Evolutionary conservation across 2,113 vertebrate genomes (phyloP).

Genomic region (Vulpes lagopus): DNA sequence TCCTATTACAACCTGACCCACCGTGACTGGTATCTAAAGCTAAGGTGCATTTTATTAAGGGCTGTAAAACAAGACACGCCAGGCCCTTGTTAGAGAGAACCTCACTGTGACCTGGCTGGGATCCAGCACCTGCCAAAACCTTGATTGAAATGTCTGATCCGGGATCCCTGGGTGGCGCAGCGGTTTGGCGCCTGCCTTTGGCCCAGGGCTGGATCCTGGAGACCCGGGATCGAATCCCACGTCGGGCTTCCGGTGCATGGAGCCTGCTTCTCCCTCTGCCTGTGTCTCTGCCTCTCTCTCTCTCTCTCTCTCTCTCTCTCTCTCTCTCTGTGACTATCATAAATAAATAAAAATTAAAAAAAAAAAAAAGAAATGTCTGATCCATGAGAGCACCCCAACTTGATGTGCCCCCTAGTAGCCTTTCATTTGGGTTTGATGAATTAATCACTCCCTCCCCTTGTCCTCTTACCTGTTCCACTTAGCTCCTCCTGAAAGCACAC

Average conservation of each 20-base stretch:
- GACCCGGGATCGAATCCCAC: too few relatives aligned
- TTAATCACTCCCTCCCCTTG: not conserved
- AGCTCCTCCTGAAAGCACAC: not conserved
- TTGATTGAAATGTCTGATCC: not conserved
- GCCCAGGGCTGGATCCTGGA: too few relatives aligned
- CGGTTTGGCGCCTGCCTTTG: too few relatives aligned
- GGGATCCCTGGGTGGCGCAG: too few relatives aligned
- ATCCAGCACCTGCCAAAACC: not conserved
- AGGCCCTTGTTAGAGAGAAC: not conserved
- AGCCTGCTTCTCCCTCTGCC: too few relatives aligned
- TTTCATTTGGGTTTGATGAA: not conserved
- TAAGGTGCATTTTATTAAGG: not conserved
- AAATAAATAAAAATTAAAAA: too few relatives aligned
- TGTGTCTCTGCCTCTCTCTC: too few relatives aligned
- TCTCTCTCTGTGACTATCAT: too few relatives aligned
- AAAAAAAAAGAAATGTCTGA: not conserved
- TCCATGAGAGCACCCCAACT: not conserved
- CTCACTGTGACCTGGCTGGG: not conserved
- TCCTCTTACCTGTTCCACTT: not conserved
- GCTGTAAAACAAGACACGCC: constrained; percentile 29
- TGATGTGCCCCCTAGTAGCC: not conserved
- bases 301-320: too few relatives aligned
- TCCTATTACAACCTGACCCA: constrained; percentile 1
- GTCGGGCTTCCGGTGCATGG: too few relatives aligned
- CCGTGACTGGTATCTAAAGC: not conserved